Evolutionary conservation across 1,140 invertebrate species (phyloP).

Genomic region (Neuroterus valhalla): DNA sequence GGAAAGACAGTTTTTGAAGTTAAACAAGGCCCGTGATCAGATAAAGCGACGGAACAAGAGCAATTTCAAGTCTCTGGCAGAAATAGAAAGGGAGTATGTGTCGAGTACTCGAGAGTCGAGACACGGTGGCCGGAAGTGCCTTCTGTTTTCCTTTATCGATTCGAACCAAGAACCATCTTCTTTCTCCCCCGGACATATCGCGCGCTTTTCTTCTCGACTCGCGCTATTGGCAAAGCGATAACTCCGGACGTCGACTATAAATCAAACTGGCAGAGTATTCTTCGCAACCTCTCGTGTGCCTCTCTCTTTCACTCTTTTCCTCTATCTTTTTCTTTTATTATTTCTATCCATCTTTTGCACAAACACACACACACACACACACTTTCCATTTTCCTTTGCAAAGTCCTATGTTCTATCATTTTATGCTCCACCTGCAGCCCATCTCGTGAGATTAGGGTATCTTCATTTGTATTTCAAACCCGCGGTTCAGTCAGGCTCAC

Average conservation of each 20-base stretch:
- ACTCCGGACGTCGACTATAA: constrained; percentile 72
- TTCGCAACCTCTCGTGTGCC: constrained; percentile 51
- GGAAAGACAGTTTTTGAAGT: no score
- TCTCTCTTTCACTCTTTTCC: constrained; percentile 40
- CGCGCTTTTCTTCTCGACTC: constrained; percentile 42
- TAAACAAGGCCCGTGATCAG: not conserved
- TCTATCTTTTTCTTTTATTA: constrained; percentile 5
- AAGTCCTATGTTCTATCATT: constrained; percentile 12
- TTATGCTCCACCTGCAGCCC: constrained; percentile 8
- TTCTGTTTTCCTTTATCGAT: constrained; percentile 55
- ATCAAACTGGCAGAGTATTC: constrained; percentile 69
- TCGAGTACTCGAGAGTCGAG: not conserved
- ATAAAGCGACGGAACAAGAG: not conserved
- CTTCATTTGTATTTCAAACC: constrained; percentile 3
- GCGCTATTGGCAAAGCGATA: constrained; percentile 73
- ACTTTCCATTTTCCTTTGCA: not conserved
- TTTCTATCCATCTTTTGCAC: constrained; percentile 1
- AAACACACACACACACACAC: not conserved
- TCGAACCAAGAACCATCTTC: constrained; percentile 52
- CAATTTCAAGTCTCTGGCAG: not conserved
- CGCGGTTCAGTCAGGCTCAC: constrained; percentile 14
- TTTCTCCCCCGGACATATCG: constrained; percentile 34
- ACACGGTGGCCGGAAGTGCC: constrained; percentile 28
- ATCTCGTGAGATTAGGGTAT: constrained; percentile 2
- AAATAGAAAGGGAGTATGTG: constrained; percentile 25